A percentile compares a stretch with the other conserved stretches of the same genome.
Conservation (phyloP, 2,113 vertebrate genomes). For the Notarius quadriscutis region DNA sequence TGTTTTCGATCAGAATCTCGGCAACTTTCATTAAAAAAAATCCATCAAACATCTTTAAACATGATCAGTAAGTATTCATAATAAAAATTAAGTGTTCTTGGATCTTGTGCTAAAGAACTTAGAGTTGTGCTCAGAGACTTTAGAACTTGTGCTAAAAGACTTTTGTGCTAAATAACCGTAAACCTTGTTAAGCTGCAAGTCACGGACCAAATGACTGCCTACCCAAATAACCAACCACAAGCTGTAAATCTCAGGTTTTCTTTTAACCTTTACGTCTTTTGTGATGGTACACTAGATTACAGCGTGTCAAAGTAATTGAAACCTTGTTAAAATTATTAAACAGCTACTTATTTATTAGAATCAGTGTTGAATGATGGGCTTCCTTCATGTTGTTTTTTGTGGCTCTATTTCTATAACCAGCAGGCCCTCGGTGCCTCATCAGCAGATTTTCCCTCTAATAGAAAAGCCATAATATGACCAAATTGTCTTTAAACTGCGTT, state of each 20-base stretch:
- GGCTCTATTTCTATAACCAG: conserved; percentile 56
- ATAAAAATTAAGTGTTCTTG: no score
- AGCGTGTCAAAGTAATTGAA: conserved; percentile 11
- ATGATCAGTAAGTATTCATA: no score
- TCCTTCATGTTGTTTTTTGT: conserved; percentile 57
- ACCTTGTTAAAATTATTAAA: conserved; percentile 13
- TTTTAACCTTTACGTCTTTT: not conserved
- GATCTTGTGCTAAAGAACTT: no score
- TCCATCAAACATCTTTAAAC: no score
- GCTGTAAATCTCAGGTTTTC: not conserved
- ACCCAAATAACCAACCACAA: not conserved
- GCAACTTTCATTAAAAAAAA: no score
- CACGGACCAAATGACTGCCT: not conserved
- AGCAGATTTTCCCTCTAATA: conserved; percentile 60
- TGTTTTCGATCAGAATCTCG: no score
- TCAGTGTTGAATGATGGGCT: conserved; percentile 33
- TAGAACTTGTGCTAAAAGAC: no score
- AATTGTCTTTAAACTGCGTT: conserved; percentile 38
- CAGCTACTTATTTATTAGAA: conserved; percentile 28
- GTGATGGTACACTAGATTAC: not conserved
- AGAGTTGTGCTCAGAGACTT: no score
- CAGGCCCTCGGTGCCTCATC: conserved; percentile 56
- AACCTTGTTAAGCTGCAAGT: not conserved
- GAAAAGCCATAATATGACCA: conserved; percentile 59
- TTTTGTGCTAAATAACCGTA: not conserved